Conservation (phyloP, 1,140 invertebrate genomes). For the Rhopalosiphum maidis region DNA sequence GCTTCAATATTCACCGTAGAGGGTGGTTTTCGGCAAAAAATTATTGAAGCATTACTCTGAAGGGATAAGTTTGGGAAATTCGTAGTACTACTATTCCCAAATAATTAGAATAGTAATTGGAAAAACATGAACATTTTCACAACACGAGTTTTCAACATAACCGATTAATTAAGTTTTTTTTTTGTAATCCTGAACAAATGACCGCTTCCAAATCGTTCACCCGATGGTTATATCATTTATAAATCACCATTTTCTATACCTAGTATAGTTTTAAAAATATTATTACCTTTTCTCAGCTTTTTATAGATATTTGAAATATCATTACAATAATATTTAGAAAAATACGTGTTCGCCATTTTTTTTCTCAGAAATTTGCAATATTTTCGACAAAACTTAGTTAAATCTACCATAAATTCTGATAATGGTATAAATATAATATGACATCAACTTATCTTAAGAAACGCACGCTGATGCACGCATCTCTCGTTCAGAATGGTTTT, state of each 20-base stretch:
- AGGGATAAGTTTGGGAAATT: background rate
- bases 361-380: too few species aligned
- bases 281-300: too few species aligned
- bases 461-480: background rate
- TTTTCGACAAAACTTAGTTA: background rate
- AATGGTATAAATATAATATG: background rate
- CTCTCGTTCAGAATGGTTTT: background rate
- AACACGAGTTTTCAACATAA: background rate
- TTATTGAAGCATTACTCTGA: background rate
- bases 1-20: background rate
- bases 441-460: background rate
- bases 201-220: background rate
- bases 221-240: background rate
- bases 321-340: too few species aligned
- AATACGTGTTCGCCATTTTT: too few species aligned
- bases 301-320: too few species aligned
- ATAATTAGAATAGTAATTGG: background rate
- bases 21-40: background rate
- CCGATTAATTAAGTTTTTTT: background rate
- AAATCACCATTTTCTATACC: background rate
- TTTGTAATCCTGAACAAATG: background rate
- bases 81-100: background rate
- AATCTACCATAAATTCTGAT: background rate
- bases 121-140: background rate
- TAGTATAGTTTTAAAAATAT: too few species aligned